Percentiles rank a stretch among this genome's conserved stretches.
Conservation (phyloP, 2,888 invertebrate genomes). For the Metalampra italica region DNA sequence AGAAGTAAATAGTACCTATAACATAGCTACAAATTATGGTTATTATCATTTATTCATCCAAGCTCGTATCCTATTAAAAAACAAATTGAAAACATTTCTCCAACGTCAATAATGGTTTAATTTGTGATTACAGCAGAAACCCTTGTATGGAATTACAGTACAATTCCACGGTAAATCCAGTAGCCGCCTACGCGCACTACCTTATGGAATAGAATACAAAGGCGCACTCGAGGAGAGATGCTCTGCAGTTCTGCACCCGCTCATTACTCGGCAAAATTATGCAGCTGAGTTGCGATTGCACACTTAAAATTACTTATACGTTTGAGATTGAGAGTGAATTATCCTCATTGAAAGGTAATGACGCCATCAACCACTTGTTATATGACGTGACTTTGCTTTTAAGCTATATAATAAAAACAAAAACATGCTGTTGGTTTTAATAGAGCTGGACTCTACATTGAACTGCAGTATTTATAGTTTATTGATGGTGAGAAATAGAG, state of each 20-base stretch:
- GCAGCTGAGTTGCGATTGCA: conserved; percentile 23
- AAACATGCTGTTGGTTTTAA: too few relatives aligned
- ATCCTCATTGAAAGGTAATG: conserved; percentile 36
- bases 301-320: conserved; percentile 15
- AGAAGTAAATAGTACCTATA: too few relatives aligned
- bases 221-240: not conserved
- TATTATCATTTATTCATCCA: too few relatives aligned
- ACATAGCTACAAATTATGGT: too few relatives aligned
- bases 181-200: conserved; percentile 25
- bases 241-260: conserved; percentile 28
- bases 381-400: conserved; percentile 36
- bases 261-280: conserved; percentile 50
- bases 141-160: conserved; percentile 7
- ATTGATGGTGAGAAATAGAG: too few relatives aligned
- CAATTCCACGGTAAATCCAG: conserved; percentile 28
- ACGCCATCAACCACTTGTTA: conserved; percentile 34
- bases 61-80: too few relatives aligned
- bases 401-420: not conserved
- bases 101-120: not conserved
- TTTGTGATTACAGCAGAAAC: not conserved
- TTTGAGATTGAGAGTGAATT: conserved; percentile 27
- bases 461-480: not conserved
- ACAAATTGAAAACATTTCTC: not conserved
- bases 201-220: conserved; percentile 26
- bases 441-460: not conserved